phyloP scores from a whole-genome alignment of 2,888 invertebrate genomes.

The Eupithecia insigniata region DNA sequence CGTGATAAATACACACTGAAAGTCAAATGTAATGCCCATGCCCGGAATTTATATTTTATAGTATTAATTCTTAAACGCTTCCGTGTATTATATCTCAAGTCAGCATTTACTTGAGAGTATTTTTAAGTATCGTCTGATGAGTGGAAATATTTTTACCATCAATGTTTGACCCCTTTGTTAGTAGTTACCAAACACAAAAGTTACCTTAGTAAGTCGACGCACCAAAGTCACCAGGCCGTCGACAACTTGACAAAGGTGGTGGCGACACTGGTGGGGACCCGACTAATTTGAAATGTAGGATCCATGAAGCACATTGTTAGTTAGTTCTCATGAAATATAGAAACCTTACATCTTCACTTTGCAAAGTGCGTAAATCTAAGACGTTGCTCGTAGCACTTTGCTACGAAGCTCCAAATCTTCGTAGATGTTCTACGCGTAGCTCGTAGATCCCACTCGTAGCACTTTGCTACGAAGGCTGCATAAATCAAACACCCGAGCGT shows the following conservation, averaged over 20 bases:
- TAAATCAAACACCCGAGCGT: slow-evolving; percentile 32
- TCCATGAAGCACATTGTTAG: not conserved
- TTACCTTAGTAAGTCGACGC: not conserved
- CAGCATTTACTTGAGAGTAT: no score
- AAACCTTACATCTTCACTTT: slow-evolving; percentile 25
- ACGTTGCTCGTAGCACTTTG: slow-evolving; percentile 30
- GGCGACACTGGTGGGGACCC: no score
- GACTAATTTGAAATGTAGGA: not conserved
- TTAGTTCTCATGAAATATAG: slow-evolving; percentile 29
- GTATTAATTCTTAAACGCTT: not conserved
- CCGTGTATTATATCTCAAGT: not conserved
- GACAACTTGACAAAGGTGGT: not conserved
- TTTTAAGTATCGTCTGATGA: no score
- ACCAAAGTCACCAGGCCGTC: not conserved
- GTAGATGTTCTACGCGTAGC: slow-evolving; percentile 11
- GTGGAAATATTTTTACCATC: no score
- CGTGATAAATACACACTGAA: not conserved
- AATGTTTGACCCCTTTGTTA: no score
- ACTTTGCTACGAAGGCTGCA: slow-evolving; percentile 33
- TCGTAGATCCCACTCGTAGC: slow-evolving; percentile 33
- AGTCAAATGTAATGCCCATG: not conserved
- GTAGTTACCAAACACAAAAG: not conserved
- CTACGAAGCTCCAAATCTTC: slow-evolving; percentile 14
- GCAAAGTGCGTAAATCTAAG: slow-evolving; percentile 35
- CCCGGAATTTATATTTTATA: not conserved